Evolutionary conservation across 35 echinoderm and acorn worm species (phyloP).

Genomic region (Heliocidaris tuberculata): DNA sequence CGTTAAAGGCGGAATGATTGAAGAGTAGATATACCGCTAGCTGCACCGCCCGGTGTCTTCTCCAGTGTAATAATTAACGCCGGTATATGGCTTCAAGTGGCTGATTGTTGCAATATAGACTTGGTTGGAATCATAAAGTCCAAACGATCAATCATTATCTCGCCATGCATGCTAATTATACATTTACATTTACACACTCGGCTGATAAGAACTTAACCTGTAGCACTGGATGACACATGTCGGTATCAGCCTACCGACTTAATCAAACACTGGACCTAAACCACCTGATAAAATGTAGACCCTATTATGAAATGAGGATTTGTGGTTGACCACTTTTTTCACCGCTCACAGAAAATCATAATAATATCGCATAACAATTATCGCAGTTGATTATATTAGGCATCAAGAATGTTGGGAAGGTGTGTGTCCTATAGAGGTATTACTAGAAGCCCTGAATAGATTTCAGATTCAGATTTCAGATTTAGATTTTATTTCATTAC

Average conservation of each 20-base stretch:
- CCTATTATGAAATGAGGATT: neutral
- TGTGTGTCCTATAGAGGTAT: neutral
- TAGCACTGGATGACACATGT: neutral
- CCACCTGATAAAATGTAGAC: neutral
- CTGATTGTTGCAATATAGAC: neutral
- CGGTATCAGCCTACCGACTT: neutral
- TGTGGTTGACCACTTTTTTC: neutral
- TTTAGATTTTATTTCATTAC: no score
- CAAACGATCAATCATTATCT: neutral
- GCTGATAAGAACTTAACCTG: neutral
- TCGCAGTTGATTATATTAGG: neutral
- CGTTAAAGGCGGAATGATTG: neutral
- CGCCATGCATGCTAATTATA: constrained; percentile 8
- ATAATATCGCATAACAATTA: neutral
- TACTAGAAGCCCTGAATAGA: no score
- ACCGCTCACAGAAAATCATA: neutral
- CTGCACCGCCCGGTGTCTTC: neutral
- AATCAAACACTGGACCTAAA: neutral
- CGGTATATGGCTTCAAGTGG: neutral
- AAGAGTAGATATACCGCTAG: neutral
- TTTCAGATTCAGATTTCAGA: no score
- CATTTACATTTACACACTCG: neutral
- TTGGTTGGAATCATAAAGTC: constrained; percentile 14
- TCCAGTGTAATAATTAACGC: neutral
- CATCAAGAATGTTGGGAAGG: neutral